Percentiles rank a stretch among this genome's conserved stretches.
These are phyloP conservation scores for Rhabdophis nuchalis DNA, from an alignment of 2,797 vertebrate genomes.

Conservation along the genomic window DNA sequence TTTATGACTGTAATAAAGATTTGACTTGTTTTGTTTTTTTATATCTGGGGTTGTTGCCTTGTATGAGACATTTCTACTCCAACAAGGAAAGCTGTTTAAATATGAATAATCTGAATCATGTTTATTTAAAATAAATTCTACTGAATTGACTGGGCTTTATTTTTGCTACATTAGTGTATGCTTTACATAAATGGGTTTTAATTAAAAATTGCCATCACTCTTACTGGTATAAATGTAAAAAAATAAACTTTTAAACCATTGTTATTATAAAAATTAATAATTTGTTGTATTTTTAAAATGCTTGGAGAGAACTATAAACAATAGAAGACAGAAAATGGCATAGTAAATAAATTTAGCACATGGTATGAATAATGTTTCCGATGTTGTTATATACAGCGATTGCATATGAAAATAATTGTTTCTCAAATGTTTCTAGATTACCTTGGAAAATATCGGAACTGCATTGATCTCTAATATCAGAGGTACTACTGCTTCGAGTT, in stretches of 20 bases:
- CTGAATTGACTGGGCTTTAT: background rate
- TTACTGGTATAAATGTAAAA: background rate
- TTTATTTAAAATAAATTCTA: background rate
- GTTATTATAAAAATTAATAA: background rate
- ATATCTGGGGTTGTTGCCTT: background rate
- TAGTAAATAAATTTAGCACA: background rate
- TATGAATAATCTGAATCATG: background rate
- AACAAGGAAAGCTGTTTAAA: background rate
- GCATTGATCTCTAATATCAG: conserved; percentile 86
- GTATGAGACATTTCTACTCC: background rate
- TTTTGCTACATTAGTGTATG: background rate
- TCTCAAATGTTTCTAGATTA: conserved; percentile 45
- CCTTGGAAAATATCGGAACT: conserved; percentile 79
- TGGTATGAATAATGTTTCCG: background rate
- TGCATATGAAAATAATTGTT: background rate
- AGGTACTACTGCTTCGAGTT: conserved; percentile 89
- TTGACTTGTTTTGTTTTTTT: background rate
- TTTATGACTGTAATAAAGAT: background rate
- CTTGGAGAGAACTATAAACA: background rate
- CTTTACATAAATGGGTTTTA: background rate
- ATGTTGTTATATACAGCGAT: conserved; percentile 3
- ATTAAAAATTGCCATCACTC: background rate
- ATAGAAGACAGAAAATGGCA: background rate
- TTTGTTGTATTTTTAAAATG: background rate
- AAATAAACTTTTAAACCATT: background rate